Conservation (phyloP, 2,888 invertebrate genomes). For the Trichogramma evanescens region DNA sequence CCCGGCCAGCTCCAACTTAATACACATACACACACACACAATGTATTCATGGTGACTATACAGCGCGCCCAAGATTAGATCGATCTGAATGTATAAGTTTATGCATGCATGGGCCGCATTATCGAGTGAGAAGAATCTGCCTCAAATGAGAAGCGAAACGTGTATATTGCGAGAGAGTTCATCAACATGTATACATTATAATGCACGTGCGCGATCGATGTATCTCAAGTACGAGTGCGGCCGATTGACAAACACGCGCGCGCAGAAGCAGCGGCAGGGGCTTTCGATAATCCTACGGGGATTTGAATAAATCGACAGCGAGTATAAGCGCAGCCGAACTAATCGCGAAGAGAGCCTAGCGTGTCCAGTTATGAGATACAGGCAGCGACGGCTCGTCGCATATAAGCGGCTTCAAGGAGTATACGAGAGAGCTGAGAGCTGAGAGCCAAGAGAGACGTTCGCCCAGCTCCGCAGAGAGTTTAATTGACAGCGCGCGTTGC, state of each 20-base stretch:
- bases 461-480: not conserved
- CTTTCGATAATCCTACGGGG: constrained; percentile 13
- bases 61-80: too few relatives aligned
- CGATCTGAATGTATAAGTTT: too few relatives aligned
- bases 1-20: too few relatives aligned
- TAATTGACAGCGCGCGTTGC: not conserved
- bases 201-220: not conserved
- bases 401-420: constrained; percentile 4
- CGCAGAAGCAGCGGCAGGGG: not conserved
- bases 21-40: too few relatives aligned
- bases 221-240: not conserved
- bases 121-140: too few relatives aligned
- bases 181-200: not conserved
- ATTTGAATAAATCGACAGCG: constrained; percentile 20
- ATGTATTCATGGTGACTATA: too few relatives aligned
- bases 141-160: not conserved
- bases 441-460: too few relatives aligned
- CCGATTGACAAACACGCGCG: too few relatives aligned
- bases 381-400: not conserved
- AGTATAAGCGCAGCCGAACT: not conserved
- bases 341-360: constrained; percentile 7
- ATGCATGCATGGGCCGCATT: too few relatives aligned
- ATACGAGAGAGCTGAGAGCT: not conserved
- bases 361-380: not conserved
- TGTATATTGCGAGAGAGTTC: not conserved